Percentiles rank a stretch among this genome's conserved stretches.
These are phyloP conservation scores for Acutogordius australiensis DNA, from an alignment of 2,888 invertebrate genomes.

Conservation along the genomic window DNA sequence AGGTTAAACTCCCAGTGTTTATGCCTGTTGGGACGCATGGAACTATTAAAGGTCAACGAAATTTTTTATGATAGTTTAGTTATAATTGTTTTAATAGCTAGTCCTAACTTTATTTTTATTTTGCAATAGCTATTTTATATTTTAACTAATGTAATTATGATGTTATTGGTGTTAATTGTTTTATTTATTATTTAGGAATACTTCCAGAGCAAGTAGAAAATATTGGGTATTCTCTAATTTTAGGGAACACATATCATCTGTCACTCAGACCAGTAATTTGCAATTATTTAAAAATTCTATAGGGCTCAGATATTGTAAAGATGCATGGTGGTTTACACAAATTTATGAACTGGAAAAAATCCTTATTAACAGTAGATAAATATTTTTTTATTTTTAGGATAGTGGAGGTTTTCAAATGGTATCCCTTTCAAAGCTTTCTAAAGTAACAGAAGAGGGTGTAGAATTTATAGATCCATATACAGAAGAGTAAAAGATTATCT, in stretches of 20 bases:
- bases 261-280: conserved; percentile 43
- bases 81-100: too few species aligned
- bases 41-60: conserved; percentile 21
- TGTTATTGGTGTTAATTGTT: too few species aligned
- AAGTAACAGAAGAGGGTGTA: conserved; percentile 79
- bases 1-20: conserved; percentile 75
- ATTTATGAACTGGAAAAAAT: conserved; percentile 83
- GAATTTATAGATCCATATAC: conserved; percentile 63
- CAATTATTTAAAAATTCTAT: neutral
- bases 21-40: conserved; percentile 75
- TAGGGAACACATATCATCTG: conserved; percentile 84
- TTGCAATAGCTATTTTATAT: too few species aligned
- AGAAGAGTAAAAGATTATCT: too few species aligned
- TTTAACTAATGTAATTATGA: too few species aligned
- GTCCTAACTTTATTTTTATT: too few species aligned
- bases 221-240: conserved; percentile 58
- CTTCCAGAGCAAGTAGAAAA: conserved; percentile 62
- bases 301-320: conserved; percentile 48
- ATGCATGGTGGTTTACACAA: conserved; percentile 75
- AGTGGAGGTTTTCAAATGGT: conserved; percentile 99
- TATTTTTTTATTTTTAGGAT: conserved; percentile 35
- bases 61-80: too few species aligned
- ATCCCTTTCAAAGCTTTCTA: conserved; percentile 61
- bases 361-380: conserved; percentile 39
- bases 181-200: too few species aligned